These are phyloP conservation scores for Cryptosula pallasiana DNA, from an alignment of 2,888 invertebrate species.

Conservation along the genomic window DNA sequence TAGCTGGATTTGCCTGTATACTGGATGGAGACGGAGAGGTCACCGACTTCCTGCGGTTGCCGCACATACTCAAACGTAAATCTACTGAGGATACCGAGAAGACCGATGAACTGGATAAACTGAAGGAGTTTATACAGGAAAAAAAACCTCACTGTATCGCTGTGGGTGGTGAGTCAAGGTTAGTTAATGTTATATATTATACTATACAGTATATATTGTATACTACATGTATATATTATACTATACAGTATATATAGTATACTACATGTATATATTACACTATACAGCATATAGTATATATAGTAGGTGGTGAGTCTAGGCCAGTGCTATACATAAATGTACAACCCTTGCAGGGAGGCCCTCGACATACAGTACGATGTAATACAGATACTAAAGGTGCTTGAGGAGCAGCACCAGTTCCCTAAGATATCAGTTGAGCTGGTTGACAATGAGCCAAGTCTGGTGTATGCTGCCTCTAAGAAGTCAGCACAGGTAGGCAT, in stretches of 20 bases:
- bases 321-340: no score
- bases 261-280: no score
- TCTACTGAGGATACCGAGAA: slow-evolving; percentile 52
- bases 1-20: slow-evolving; percentile 76
- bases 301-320: no score
- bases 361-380: slow-evolving; percentile 58
- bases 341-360: slow-evolving; percentile 54
- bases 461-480: slow-evolving; percentile 83
- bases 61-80: slow-evolving; percentile 76
- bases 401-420: slow-evolving; percentile 70
- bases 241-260: no score
- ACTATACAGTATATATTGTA: no score
- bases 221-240: no score
- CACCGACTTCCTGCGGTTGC: slow-evolving; percentile 80
- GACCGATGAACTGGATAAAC: slow-evolving; percentile 63
- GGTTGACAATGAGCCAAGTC: slow-evolving; percentile 86
- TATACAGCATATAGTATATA: no score
- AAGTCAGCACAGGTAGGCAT: slow-evolving; percentile 63
- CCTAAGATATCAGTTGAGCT: slow-evolving; percentile 82
- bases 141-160: slow-evolving; percentile 92
- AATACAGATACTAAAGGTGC: slow-evolving; percentile 38
- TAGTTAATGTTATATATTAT: no score
- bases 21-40: slow-evolving; percentile 86
- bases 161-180: slow-evolving; percentile 84
- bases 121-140: slow-evolving; percentile 75